A percentile compares a stretch with the other conserved stretches of the same genome.
Evolutionary conservation across 2,888 invertebrate species (phyloP).

Genomic region (Liopterus haemorrhoidalis): DNA sequence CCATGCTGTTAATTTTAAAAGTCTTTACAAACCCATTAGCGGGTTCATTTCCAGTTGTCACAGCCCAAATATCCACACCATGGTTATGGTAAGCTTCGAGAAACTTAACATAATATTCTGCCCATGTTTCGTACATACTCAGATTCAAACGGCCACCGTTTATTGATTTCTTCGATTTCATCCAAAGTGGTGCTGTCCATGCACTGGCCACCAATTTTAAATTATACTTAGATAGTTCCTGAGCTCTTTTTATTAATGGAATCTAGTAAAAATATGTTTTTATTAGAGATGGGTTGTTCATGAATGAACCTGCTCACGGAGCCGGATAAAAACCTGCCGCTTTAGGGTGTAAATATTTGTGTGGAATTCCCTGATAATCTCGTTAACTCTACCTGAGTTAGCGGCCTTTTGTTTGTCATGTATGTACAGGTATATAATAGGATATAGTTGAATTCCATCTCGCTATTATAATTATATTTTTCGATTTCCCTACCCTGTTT

Average conservation of each 20-base stretch:
- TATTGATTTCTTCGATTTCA: constrained; percentile 44
- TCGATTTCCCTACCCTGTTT: too few relatives aligned
- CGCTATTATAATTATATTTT: too few relatives aligned
- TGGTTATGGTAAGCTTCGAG: constrained; percentile 66
- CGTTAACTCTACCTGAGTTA: too few relatives aligned
- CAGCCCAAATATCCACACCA: constrained; percentile 68
- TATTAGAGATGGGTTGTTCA: too few relatives aligned
- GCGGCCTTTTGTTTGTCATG: too few relatives aligned
- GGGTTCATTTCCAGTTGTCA: constrained; percentile 86
- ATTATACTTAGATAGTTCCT: constrained; percentile 44
- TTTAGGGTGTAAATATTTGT: too few relatives aligned
- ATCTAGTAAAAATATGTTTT: constrained; percentile 42
- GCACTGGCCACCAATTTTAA: constrained; percentile 50
- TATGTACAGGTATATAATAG: too few relatives aligned
- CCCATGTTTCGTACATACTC: constrained; percentile 68
- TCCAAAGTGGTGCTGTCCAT: constrained; percentile 52
- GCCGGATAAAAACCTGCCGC: not conserved
- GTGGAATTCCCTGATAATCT: too few relatives aligned
- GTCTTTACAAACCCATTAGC: constrained; percentile 56
- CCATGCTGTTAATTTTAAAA: constrained; percentile 64
- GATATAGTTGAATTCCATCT: too few relatives aligned
- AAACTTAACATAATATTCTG: constrained; percentile 75
- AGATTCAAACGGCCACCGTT: constrained; percentile 42
- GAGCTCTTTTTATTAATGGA: constrained; percentile 50
- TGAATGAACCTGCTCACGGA: too few relatives aligned